Evolutionary conservation across 2,113 vertebrate genomes (phyloP).

Genomic region (Odocoileus virginianus): DNA sequence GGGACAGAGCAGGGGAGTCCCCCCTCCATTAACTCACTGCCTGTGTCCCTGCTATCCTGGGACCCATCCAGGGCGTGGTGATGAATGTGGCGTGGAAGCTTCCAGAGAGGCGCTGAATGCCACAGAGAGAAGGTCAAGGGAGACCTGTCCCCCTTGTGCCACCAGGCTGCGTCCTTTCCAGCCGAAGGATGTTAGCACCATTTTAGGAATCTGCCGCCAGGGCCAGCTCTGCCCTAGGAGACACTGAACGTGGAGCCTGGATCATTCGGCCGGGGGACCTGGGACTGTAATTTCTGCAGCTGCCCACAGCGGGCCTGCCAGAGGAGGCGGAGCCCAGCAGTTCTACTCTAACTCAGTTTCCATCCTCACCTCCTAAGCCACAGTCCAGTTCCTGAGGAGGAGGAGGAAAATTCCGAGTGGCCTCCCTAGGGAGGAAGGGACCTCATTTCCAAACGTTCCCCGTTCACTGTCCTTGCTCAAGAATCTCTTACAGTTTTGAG

Average conservation of each 20-base stretch:
- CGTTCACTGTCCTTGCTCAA: not conserved
- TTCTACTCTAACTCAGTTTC: not conserved
- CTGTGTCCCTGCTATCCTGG: not conserved
- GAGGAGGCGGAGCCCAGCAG: not conserved
- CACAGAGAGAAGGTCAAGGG: not conserved
- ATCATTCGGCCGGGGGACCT: accelerated
- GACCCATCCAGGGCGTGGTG: not conserved
- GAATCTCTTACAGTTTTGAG: not conserved
- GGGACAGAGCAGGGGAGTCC: not conserved
- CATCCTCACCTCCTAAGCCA: not conserved
- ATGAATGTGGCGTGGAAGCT: not conserved
- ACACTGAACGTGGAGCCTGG: not conserved
- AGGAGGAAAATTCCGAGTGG: not conserved
- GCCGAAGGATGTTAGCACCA: not conserved
- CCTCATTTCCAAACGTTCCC: not conserved
- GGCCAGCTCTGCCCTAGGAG: not conserved
- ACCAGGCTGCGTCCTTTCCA: not conserved
- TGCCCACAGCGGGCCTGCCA: not conserved
- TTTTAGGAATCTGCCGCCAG: not conserved
- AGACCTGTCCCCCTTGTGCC: not conserved
- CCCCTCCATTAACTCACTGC: not conserved
- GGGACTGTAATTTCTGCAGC: not conserved
- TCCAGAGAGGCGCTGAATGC: not conserved
- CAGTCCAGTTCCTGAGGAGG: not conserved
- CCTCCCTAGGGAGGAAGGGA: not conserved